phyloP scores from a whole-genome alignment of 2,888 invertebrate genomes.

The Trichopoda pennipes region DNA sequence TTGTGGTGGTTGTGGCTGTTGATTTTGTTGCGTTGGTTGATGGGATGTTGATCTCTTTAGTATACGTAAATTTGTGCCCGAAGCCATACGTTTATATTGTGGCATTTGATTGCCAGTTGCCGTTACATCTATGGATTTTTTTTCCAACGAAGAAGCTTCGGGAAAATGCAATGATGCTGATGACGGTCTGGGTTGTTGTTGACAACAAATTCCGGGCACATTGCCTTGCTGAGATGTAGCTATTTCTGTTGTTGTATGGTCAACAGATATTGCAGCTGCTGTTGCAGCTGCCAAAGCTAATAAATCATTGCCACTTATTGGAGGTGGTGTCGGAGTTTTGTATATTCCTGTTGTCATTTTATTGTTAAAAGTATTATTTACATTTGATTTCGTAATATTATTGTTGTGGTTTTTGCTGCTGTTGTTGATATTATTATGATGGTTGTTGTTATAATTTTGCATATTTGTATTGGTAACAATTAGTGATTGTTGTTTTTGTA shows the following conservation, averaged over 20 bases:
- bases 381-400: slow-evolving; percentile 67
- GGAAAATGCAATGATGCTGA: slow-evolving; percentile 70
- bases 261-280: slow-evolving; percentile 69
- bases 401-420: slow-evolving; percentile 44
- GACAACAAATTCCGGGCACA: slow-evolving; percentile 5
- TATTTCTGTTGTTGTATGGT: slow-evolving; percentile 58
- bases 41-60: slow-evolving; percentile 74
- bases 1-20: slow-evolving; percentile 58
- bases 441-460: slow-evolving; percentile 64
- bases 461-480: slow-evolving; percentile 70
- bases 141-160: slow-evolving; percentile 45
- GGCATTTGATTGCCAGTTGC: slow-evolving; percentile 59
- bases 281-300: slow-evolving; percentile 75
- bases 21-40: slow-evolving; percentile 69
- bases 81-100: slow-evolving; percentile 75
- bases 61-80: slow-evolving; percentile 76
- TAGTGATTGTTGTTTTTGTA: slow-evolving; percentile 70
- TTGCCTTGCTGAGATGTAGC: slow-evolving; percentile 18
- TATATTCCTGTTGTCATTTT: slow-evolving; percentile 57
- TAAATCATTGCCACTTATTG: slow-evolving; percentile 72
- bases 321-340: slow-evolving; percentile 66
- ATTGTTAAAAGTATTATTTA: slow-evolving; percentile 55
- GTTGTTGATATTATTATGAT: slow-evolving; percentile 29
- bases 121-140: slow-evolving; percentile 27
- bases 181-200: slow-evolving; percentile 67